Conservation (phyloP, 1,140 invertebrate species). For the Idris sp. region DNA sequence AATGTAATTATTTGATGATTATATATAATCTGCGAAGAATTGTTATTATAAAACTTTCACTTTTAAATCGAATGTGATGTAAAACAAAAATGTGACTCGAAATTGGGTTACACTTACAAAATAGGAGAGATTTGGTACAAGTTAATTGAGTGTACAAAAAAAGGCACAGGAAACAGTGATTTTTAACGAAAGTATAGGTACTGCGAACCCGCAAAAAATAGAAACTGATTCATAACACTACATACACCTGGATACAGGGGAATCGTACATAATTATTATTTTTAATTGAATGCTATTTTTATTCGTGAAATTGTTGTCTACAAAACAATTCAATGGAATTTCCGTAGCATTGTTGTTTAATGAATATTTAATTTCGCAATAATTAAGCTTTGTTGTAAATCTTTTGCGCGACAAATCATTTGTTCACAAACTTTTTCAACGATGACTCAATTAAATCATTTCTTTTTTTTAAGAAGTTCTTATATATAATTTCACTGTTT, state of each 20-base stretch:
- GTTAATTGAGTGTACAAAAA: conserved; percentile 31
- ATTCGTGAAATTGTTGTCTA: conserved; percentile 3
- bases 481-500: too few species aligned
- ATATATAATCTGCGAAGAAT: too few species aligned
- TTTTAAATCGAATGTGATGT: too few species aligned
- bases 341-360: not conserved
- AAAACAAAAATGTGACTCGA: too few species aligned
- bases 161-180: conserved; percentile 45
- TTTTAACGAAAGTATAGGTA: conserved; percentile 39
- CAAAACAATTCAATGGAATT: not conserved
- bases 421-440: too few species aligned
- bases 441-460: too few species aligned
- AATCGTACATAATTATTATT: conserved; percentile 35
- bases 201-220: conserved; percentile 17
- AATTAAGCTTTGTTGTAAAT: too few species aligned
- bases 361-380: not conserved
- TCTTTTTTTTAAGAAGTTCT: too few species aligned
- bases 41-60: too few species aligned
- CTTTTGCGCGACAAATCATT: too few species aligned
- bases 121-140: conserved; percentile 43
- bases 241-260: conserved; percentile 25
- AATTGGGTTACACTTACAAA: too few species aligned
- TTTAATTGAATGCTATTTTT: conserved; percentile 16
- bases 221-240: conserved; percentile 29
- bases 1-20: too few species aligned